These are phyloP conservation scores for Darevskia mixta DNA, from an alignment of 2,797 vertebrate species.

Conservation along the genomic window DNA sequence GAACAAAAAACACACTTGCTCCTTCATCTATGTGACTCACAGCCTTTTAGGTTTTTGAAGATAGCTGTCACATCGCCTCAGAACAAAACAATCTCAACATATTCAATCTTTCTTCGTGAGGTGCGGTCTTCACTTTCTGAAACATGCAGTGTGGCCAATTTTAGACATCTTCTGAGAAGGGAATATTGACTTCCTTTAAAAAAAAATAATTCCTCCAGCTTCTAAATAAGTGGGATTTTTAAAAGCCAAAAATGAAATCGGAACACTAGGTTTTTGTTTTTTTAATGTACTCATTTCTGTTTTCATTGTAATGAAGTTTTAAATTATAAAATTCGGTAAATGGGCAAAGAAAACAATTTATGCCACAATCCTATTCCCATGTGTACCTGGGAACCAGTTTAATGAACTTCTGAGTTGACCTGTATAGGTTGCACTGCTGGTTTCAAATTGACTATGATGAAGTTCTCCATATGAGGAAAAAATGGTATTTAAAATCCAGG, in stretches of 20 bases:
- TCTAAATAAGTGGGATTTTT: not conserved
- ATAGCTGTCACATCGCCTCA: not conserved
- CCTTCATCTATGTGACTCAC: not conserved
- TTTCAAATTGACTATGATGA: constrained; percentile 41
- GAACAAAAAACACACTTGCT: no score
- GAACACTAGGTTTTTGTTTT: not conserved
- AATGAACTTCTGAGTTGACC: not conserved
- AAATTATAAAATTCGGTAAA: constrained; percentile 15
- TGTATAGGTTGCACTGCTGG: not conserved
- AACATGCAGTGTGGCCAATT: constrained; percentile 33
- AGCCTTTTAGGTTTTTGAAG: not conserved
- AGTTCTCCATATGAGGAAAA: constrained; percentile 24
- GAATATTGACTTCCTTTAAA: constrained; percentile 28
- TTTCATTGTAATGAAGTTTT: constrained; percentile 17
- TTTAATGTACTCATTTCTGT: not conserved
- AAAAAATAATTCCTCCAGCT: not conserved
- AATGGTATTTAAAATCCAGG: constrained; percentile 48
- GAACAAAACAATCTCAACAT: not conserved
- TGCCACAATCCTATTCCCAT: not conserved
- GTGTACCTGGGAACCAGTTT: not conserved
- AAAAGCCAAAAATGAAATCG: not conserved
- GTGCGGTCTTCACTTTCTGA: not conserved
- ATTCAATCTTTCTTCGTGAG: not conserved
- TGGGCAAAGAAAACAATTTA: not conserved
- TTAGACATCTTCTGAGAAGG: constrained; percentile 26